A percentile compares a stretch with the other conserved stretches of the same genome.
Conservation (phyloP, 2,113 vertebrate genomes). For the Scomber scombrus region DNA sequence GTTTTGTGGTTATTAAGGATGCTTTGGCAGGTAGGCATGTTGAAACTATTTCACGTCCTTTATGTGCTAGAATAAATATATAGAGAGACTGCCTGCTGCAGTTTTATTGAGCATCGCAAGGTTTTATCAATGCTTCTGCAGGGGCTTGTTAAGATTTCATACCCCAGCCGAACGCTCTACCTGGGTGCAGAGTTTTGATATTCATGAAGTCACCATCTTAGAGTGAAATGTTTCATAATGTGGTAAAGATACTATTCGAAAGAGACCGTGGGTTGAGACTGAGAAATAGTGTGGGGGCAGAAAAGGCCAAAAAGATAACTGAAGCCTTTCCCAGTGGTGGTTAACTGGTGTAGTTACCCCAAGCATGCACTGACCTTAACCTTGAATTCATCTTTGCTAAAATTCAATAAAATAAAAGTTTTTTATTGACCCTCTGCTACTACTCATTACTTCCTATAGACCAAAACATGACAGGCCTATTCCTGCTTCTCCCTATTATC, state of each 20-base stretch:
- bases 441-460: neutral
- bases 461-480: neutral
- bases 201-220: constrained; percentile 21
- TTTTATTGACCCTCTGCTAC: neutral
- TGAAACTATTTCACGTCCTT: constrained; percentile 3
- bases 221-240: constrained; percentile 22
- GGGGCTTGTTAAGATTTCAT: neutral
- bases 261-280: neutral
- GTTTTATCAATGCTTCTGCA: constrained; percentile 12
- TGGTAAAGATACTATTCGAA: neutral
- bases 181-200: neutral
- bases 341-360: neutral
- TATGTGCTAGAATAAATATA: neutral
- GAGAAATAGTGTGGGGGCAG: neutral
- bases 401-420: neutral
- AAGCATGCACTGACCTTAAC: neutral
- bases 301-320: neutral
- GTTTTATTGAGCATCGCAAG: constrained; percentile 1
- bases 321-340: neutral
- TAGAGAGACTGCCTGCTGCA: neutral
- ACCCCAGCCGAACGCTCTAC: neutral
- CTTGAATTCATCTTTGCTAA: neutral
- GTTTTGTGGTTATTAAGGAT: neutral
- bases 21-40: neutral
- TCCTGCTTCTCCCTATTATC: neutral